Base-by-base conservation (phyloP, 2,888 invertebrate genomes). In the Lasioglossum villosulum region DNA sequence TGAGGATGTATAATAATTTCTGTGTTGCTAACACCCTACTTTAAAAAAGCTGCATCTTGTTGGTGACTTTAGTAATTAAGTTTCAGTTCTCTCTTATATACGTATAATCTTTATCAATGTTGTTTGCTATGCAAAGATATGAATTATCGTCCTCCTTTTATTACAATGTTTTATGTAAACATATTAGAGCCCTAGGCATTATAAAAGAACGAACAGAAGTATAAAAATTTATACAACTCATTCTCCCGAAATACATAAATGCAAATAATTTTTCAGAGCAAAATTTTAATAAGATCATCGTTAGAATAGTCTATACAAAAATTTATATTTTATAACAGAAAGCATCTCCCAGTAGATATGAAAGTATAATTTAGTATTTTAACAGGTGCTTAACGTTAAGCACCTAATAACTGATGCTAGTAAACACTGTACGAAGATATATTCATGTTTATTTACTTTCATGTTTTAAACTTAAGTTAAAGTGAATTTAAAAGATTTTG, bases 271-370 rank as follows among this genome's bases (percentile, higher is more conserved):
- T 34, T 34, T 63, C 48, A 48, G 74, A 14, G 82, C 77, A 86
- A 86, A 80, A 83, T 87, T 87, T 86, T 87, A 86, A 86, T 86
- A 86, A 87, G 86, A 83, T 86, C n/a, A 56, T 14, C n/a, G 71
- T 48, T 48, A 42, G 4, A 68, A 48, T 45, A 45, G 27, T 39
- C 34, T 72, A 78, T 48, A 45, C 0, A 30, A 63, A 72, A 27
- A 59, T 63, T 78, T 56, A 72, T 37, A 16, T 30, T 30, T 66
- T 75, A 63, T 74, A 80, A 63, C 83, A 86, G 86, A 87, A 86
- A 86, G 86, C 86, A 87, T 78, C 86, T 87, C 86, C 68, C n/a
- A 56, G 23, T 77, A 39, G 14, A 59, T 37, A 63, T 37, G 10
- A 63, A 71, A 86, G 30, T 42, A n/a, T 77, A 16, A n/a, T 42